Percentiles rank a stretch among this genome's conserved stretches.
Evolutionary conservation across 2,888 invertebrate species (phyloP).

Genomic region (Eurois occulta): DNA sequence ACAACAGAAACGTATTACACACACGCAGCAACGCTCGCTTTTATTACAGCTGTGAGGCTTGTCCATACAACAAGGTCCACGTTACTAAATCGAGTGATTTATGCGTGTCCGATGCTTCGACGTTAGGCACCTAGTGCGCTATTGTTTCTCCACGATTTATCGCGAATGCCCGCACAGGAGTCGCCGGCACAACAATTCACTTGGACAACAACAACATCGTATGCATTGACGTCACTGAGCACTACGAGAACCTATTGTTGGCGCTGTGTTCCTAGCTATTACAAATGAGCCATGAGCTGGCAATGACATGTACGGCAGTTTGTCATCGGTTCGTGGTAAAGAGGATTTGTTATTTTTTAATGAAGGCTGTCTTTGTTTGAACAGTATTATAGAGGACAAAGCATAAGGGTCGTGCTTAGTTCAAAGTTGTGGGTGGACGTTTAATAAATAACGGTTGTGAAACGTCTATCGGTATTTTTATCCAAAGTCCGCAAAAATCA

Average conservation of each 20-base stretch:
- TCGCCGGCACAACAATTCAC: constrained; percentile 82
- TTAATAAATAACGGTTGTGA: background rate
- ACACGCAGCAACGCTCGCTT: constrained; percentile 51
- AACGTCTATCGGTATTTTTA: background rate
- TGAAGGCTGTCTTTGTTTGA: constrained; percentile 39
- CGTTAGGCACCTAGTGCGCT: constrained; percentile 78
- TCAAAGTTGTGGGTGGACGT: too few relatives aligned
- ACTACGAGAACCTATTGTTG: constrained; percentile 66
- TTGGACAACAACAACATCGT: constrained; percentile 77
- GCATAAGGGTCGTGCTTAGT: background rate
- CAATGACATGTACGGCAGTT: constrained; percentile 71
- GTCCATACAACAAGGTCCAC: constrained; percentile 81
- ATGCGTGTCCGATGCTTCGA: constrained; percentile 80
- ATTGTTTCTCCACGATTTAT: constrained; percentile 89
- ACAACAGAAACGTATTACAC: constrained; percentile 50
- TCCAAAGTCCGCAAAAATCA: background rate
- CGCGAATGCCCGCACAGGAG: constrained; percentile 73
- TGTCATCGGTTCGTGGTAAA: constrained; percentile 55
- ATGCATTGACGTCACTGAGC: constrained; percentile 78
- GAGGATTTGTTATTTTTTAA: constrained; percentile 60
- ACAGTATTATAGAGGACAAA: constrained; percentile 18
- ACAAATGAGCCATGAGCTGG: constrained; percentile 80
- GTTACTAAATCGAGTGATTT: constrained; percentile 84
- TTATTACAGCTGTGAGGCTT: constrained; percentile 69
- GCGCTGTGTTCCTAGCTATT: constrained; percentile 75